These are phyloP conservation scores for Exaiptasia diaphana DNA, from an alignment of 64 coral and sea anemone genomes.

Conservation along the genomic window DNA sequence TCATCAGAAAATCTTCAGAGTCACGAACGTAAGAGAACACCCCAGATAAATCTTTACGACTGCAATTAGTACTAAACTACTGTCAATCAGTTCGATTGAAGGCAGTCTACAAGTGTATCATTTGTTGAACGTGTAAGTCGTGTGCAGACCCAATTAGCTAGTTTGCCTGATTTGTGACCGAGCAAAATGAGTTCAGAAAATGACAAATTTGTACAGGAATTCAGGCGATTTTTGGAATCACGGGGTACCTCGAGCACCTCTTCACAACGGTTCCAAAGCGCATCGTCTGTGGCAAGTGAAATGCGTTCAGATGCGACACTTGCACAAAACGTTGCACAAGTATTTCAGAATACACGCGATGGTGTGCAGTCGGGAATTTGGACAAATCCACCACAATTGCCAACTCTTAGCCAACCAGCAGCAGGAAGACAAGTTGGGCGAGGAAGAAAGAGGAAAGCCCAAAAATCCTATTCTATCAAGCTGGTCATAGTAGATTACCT, in stretches of 20 bases:
- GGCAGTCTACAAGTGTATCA: no score
- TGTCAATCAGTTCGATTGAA: no score
- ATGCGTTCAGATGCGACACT: neutral
- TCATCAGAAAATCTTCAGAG: no score
- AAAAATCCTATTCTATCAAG: conserved; percentile 31
- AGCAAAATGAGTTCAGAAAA: neutral
- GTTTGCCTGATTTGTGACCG: no score
- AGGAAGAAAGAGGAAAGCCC: neutral
- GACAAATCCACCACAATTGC: neutral
- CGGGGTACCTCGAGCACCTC: neutral
- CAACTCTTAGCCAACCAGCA: neutral
- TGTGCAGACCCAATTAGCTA: no score
- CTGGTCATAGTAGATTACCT: conserved; percentile 26
- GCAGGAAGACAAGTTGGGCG: neutral
- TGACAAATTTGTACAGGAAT: neutral
- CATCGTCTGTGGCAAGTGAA: neutral
- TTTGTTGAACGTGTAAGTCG: no score
- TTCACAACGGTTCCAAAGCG: neutral
- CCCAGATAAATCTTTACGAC: no score
- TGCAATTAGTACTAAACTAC: no score
- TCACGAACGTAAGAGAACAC: no score
- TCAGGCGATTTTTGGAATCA: neutral
- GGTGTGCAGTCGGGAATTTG: neutral
- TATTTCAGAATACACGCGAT: neutral
- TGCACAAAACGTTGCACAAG: neutral